Conservation (phyloP, 2,888 invertebrate species). For the Scaptomyza flava region DNA sequence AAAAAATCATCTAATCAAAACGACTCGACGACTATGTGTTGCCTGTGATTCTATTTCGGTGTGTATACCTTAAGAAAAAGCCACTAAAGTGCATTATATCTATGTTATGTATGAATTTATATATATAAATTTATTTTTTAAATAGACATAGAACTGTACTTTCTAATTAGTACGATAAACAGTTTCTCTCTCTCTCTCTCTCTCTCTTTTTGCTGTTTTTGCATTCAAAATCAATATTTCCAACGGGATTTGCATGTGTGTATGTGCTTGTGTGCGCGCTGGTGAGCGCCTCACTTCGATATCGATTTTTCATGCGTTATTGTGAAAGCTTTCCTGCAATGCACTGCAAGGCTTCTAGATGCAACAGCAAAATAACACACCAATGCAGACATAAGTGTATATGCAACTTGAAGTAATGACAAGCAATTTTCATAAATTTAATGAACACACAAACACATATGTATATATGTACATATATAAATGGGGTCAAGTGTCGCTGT, state of each 20-base stretch:
- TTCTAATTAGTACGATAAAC: constrained; percentile 65
- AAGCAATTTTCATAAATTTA: constrained; percentile 64
- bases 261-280: constrained; percentile 14
- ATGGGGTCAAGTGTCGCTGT: constrained; percentile 80
- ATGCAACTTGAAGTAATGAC: constrained; percentile 56
- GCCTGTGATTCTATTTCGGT: constrained; percentile 81
- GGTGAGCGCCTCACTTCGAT: constrained; percentile 59
- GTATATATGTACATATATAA: constrained; percentile 73
- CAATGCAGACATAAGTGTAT: constrained; percentile 11
- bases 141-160: constrained; percentile 72
- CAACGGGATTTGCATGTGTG: constrained; percentile 39
- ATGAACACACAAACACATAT: constrained; percentile 53
- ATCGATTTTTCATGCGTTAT: constrained; percentile 71
- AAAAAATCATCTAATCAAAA: constrained; percentile 68
- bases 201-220: constrained; percentile 61
- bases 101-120: constrained; percentile 4
- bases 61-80: constrained; percentile 63
- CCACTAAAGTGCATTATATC: constrained; percentile 51
- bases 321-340: constrained; percentile 63
- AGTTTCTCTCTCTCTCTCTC: constrained; percentile 39
- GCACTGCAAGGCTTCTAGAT: constrained; percentile 59
- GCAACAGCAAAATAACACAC: constrained; percentile 27
- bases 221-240: constrained; percentile 77
- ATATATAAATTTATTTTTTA: constrained; percentile 39
- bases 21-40: constrained; percentile 77